phyloP scores from a whole-genome alignment of 2,113 vertebrate genomes.

The Micromys minutus region DNA sequence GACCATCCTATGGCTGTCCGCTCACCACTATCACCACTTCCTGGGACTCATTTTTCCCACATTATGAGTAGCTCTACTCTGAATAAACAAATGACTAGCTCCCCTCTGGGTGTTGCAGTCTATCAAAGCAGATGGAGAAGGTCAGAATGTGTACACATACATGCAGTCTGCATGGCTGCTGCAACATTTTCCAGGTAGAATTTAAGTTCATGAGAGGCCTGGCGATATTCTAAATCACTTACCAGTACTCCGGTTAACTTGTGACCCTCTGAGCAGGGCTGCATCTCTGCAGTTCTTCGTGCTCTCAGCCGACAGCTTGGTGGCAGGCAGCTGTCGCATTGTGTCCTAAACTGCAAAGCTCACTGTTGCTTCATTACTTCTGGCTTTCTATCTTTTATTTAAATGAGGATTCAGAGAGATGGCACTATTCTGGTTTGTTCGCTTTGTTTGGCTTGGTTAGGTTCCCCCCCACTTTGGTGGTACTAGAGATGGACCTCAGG shows the following conservation, averaged over 20 bases:
- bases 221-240: background rate
- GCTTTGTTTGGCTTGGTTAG: no score
- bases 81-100: background rate
- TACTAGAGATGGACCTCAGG: background rate
- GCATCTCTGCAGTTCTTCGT: background rate
- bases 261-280: background rate
- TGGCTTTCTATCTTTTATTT: background rate
- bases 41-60: constrained; percentile 31
- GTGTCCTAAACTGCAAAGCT: background rate
- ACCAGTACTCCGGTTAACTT: background rate
- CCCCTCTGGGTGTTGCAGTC: background rate
- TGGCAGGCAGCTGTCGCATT: background rate
- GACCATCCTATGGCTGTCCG: background rate
- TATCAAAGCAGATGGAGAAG: background rate
- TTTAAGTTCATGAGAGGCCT: constrained; percentile 3
- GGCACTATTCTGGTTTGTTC: background rate
- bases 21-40: background rate
- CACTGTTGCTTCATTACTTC: background rate
- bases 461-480: background rate
- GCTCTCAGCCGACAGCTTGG: background rate
- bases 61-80: background rate
- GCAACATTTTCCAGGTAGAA: background rate
- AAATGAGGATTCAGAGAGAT: background rate
- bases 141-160: background rate
- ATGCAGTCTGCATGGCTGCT: background rate